phyloP scores from a whole-genome alignment of 2,113 vertebrate species.

The Podilymbus podiceps region DNA sequence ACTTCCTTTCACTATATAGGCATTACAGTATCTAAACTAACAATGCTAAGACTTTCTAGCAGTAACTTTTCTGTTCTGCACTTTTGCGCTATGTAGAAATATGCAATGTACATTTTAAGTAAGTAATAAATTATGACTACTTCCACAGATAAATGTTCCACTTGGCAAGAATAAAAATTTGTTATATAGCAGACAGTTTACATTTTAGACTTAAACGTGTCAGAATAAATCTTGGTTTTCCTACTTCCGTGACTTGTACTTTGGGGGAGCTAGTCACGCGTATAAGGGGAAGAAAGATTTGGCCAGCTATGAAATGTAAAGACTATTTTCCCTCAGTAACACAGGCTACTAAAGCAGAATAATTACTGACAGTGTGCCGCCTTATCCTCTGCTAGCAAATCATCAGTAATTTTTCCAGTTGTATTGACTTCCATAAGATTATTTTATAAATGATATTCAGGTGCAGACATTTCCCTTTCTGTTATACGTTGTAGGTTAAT shows the following conservation, averaged over 20 bases:
- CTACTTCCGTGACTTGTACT: neutral
- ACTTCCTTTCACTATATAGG: neutral
- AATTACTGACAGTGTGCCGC: neutral
- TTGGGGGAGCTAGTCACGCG: neutral
- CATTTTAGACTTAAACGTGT: neutral
- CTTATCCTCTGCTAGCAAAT: neutral
- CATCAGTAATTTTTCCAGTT: neutral
- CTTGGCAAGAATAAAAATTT: neutral
- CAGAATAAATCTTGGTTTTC: neutral
- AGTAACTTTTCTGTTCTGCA: neutral
- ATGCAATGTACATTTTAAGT: neutral
- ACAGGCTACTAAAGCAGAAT: neutral
- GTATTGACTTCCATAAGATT: neutral
- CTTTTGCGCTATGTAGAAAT: neutral
- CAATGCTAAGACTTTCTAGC: neutral
- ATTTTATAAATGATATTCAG: neutral
- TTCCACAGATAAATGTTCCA: neutral
- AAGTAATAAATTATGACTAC: neutral
- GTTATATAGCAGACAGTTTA: neutral
- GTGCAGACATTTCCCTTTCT: neutral
- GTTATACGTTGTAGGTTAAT: neutral
- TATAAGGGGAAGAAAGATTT: neutral
- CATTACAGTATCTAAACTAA: neutral
- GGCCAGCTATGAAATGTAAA: neutral
- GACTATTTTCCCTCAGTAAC: neutral